A percentile compares a stretch with the other conserved stretches of the same genome.
These are phyloP conservation scores for Oreochromis tanganicae DNA, from an alignment of 2,113 vertebrate genomes.

Conservation along the genomic window DNA sequence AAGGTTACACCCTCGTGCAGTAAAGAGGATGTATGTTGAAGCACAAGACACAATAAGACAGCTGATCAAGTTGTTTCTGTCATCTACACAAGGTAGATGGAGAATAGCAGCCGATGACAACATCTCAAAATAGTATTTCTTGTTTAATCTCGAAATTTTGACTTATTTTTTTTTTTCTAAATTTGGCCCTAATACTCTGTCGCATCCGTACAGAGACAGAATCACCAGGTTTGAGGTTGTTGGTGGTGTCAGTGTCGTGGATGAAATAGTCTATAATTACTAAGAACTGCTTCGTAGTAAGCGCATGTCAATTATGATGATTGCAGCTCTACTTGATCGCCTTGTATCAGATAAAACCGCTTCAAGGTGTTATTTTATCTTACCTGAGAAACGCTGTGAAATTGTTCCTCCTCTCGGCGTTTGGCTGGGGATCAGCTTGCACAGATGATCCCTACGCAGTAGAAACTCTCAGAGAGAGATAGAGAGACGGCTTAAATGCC, in stretches of 20 bases:
- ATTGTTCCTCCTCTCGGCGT: not conserved
- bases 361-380: not conserved
- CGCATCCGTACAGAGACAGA: not conserved
- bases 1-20: not conserved
- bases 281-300: not conserved
- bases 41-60: not conserved
- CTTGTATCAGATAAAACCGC: not conserved
- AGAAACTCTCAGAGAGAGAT: not conserved
- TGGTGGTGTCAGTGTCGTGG: not conserved
- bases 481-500: not conserved
- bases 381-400: not conserved
- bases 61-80: not conserved
- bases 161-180: rapidly evolving
- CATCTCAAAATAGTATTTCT: not conserved
- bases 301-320: not conserved
- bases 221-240: not conserved
- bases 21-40: not conserved
- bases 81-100: not conserved
- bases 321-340: not conserved
- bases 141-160: not conserved
- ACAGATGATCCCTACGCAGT: not conserved
- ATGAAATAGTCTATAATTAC: not conserved
- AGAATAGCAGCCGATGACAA: not conserved
- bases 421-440: not conserved
- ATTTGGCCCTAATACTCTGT: not conserved